Conservation (phyloP, 2,888 invertebrate genomes). For the Smittia sp. region DNA sequence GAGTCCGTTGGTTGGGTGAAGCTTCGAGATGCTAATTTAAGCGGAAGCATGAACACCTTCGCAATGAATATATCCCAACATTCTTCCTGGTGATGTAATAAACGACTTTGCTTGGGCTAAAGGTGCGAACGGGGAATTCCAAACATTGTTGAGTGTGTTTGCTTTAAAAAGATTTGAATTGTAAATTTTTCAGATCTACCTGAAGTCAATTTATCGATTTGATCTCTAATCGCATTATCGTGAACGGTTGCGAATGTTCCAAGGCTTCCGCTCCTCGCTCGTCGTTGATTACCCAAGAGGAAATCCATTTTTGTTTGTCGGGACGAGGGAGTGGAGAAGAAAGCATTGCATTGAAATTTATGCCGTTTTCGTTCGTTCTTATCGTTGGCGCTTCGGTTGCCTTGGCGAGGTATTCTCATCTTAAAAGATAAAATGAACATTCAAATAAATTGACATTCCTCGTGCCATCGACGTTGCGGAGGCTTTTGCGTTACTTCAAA, state of each 20-base stretch:
- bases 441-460: conserved; percentile 24
- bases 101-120: conserved; percentile 19
- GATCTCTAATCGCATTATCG: conserved; percentile 34
- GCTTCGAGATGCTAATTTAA: background rate
- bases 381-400: background rate
- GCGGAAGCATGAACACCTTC: conserved; percentile 12
- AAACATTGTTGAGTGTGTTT: background rate
- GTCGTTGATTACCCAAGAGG: conserved; percentile 33
- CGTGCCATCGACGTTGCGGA: background rate
- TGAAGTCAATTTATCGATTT: conserved; percentile 33
- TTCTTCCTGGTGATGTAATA: conserved; percentile 17
- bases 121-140: background rate
- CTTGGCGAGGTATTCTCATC: background rate
- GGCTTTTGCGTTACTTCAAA: background rate
- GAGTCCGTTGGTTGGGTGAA: too few relatives aligned
- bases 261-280: conserved; percentile 11
- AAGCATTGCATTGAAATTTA: conserved; percentile 24
- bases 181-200: background rate
- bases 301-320: conserved; percentile 24
- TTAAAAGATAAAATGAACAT: too few relatives aligned
- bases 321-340: conserved; percentile 2
- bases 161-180: background rate
- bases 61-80: background rate
- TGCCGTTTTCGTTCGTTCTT: background rate
- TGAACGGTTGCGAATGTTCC: conserved; percentile 10